These are phyloP conservation scores for Protonibea diacanthus DNA, from an alignment of 2,797 vertebrate genomes.

Conservation along the genomic window DNA sequence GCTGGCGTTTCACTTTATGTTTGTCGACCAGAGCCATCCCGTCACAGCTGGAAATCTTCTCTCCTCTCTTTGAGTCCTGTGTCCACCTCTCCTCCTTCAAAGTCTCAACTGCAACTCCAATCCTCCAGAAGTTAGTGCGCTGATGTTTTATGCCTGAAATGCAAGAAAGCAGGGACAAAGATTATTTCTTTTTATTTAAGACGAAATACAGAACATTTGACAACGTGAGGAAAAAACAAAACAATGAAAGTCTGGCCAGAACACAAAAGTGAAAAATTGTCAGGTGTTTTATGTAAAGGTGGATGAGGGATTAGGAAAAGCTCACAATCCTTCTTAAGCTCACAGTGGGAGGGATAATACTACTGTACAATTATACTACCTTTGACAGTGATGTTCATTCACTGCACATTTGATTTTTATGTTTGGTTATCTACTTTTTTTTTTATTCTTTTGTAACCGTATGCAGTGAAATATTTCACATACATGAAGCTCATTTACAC, in stretches of 20 bases:
- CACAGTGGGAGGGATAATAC: no score
- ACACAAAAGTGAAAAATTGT: no score
- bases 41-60: conserved; percentile 38
- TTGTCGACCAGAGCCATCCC: conserved; percentile 88
- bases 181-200: background rate
- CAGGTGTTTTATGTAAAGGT: no score
- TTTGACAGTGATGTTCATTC: background rate
- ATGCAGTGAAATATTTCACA: background rate
- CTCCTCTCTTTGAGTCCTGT: conserved; percentile 50
- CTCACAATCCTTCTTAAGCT: no score
- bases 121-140: conserved; percentile 66
- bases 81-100: conserved; percentile 52
- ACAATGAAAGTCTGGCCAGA: no score
- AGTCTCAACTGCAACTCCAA: conserved; percentile 31
- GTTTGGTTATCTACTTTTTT: background rate
- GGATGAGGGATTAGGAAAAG: no score
- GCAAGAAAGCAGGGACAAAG: conserved; percentile 31
- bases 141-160: conserved; percentile 70
- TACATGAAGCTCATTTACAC: conserved; percentile 20
- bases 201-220: no score
- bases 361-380: no score
- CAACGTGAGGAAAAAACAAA: no score
- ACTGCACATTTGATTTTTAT: background rate
- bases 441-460: background rate
- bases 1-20: conserved; percentile 89